phyloP scores from a whole-genome alignment of 1,140 invertebrate genomes.

The Druon quercuslanigerum region DNA sequence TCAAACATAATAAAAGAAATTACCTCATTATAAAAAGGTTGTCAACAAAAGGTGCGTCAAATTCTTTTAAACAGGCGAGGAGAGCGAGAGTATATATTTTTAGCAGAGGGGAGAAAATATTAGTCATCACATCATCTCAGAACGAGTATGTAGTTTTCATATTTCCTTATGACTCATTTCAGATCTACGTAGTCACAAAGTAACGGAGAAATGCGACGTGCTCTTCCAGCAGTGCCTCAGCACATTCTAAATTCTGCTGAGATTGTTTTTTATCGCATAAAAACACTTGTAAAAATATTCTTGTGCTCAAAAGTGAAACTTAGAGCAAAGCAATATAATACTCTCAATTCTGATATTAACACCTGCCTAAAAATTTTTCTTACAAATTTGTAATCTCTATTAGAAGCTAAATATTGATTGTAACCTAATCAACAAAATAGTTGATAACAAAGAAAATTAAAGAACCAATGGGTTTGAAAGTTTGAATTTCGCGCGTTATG shows the following conservation, averaged over 20 bases:
- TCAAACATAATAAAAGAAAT: not conserved
- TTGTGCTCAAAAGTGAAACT: not conserved
- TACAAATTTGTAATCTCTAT: too few relatives aligned
- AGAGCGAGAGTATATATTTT: not conserved
- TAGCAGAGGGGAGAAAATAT: not conserved
- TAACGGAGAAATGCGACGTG: not conserved
- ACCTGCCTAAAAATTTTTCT: too few relatives aligned
- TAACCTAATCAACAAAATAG: too few relatives aligned
- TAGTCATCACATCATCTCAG: slow-evolving; percentile 21
- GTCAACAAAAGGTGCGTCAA: not conserved
- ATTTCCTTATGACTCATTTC: slow-evolving; percentile 8
- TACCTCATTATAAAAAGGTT: not conserved
- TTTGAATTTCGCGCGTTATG: not conserved
- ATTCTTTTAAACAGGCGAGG: not conserved
- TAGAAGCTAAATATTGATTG: too few relatives aligned
- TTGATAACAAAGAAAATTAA: too few relatives aligned
- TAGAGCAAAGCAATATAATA: too few relatives aligned
- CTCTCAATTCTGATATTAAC: too few relatives aligned
- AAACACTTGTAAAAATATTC: too few relatives aligned
- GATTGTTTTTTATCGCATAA: not conserved
- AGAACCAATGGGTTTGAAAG: too few relatives aligned
- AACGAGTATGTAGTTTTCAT: not conserved
- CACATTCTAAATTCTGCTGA: not conserved
- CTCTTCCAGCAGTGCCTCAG: too few relatives aligned
- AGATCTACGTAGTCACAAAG: not conserved